Base-by-base conservation (phyloP, 1,140 invertebrate species). In the Diploscapter pachys region DNA sequence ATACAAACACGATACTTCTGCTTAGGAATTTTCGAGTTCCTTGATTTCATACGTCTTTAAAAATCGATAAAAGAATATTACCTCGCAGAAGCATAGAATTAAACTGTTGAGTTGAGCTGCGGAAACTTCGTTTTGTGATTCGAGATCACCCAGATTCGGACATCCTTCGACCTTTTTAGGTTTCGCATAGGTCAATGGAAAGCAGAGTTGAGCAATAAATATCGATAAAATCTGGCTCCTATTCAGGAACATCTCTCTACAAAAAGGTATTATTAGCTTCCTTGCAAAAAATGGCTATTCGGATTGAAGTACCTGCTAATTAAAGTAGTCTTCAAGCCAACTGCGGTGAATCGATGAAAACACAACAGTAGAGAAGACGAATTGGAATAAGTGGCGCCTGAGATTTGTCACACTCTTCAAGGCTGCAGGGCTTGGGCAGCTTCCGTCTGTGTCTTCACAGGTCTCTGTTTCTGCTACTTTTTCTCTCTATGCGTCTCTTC, bases 41-140 rank as follows among this genome's bases (percentile, higher is more conserved):
- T 78, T 63, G 51, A 67, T 67, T 48, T 48, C 31, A 31, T 31
- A 31, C 48, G 64, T 13, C n/a, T 64, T n/a, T 72, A 9, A 53
- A 13, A 4, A 6, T 5, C 52, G 51, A n/a, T 13, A 9, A 5
- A 66, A 57, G 63, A 65, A 52, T 51, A 54, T 72, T 49, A 76
- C 75, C 48, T 76, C 53, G 63, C 76, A 78, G 57, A 78, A 78
- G 59, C 76, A 78, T 51, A 78, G 54, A 52, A 78, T 54, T 13
- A 78, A 61, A 68, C 75, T 75, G 50, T 78, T 69, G 50, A 78
- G 63, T 49, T 53, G 51, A n/a, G 63, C 53, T 52, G 59, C 75
- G 2, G 55, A 52, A 13, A 74, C 53, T 11, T 76, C 59, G 8
- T 9, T 50, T 31, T 69, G 53, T 65, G 64, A 71, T 61, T 78